These are phyloP conservation scores for Popillia japonica DNA, from an alignment of 1,140 invertebrate species.

Conservation along the genomic window DNA sequence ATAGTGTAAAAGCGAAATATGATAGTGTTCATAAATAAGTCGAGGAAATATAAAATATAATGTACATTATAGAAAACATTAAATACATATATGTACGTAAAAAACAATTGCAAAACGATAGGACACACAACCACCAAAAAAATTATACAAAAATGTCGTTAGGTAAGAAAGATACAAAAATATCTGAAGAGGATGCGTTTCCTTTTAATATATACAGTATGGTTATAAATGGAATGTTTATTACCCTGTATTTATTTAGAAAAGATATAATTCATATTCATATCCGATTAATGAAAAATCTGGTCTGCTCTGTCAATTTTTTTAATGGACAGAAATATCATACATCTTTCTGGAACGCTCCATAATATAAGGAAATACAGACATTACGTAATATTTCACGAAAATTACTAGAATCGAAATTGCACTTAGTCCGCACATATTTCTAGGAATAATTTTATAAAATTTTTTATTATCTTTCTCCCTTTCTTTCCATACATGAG, in stretches of 20 bases:
- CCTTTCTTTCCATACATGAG: conserved; percentile 44
- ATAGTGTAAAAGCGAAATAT: background rate
- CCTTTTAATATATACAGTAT: no score
- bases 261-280: no score
- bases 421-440: conserved; percentile 55
- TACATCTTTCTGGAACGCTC: no score
- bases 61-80: background rate
- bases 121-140: conserved; percentile 4
- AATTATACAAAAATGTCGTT: background rate
- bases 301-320: no score
- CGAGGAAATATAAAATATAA: background rate
- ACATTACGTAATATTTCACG: background rate
- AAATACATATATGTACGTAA: background rate
- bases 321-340: no score
- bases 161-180: conserved; percentile 5
- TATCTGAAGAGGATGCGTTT: background rate
- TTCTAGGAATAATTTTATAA: conserved; percentile 49
- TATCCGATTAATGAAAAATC: no score
- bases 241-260: no score
- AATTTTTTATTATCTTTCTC: background rate
- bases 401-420: conserved; percentile 41
- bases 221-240: no score
- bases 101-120: conserved; percentile 10
- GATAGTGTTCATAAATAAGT: background rate
- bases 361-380: no score